Base-by-base conservation (phyloP, 1,140 invertebrate genomes). In the Monochamus saltuarius region DNA sequence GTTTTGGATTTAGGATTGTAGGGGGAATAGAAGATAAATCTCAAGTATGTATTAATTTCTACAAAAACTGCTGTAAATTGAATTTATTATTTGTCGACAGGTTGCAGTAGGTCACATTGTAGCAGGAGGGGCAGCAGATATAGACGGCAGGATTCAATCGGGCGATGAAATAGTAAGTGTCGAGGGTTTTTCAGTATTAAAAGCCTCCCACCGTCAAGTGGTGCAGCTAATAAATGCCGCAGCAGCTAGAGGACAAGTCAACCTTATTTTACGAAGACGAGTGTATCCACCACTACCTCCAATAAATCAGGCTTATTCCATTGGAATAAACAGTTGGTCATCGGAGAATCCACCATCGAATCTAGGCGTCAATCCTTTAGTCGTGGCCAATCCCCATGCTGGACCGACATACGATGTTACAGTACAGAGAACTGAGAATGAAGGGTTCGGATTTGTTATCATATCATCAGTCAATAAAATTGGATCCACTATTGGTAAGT, bases 391-490 rank as follows among this genome's bases (percentile, higher is more conserved):
- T 10, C 79, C 81, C n/a, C 85, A 84, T 74, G 84, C 87, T 19
- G 64, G 65, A 29, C 78, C 79, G 55, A 82, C 84, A 0, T 94
- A 95, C 68, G 92, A 97, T 73, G 90, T 97, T 9, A 88, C 90
- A 8, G 90, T 99, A 0, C 90, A 87, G 38, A 83, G 96, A 52
- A 87, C 88, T 74, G 94, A 98, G 69, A 92, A 89, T 58, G 97
- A 99, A 80, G 97, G 97, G 8, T 99, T 99, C 79, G 97, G 97
- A 14, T 99, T 99, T 79, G 95, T 99, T 16, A 97, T 99, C 52
- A 98, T 99, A 67, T 98, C 96, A 0, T 97, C 95, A 9, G 91
- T 95, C 1, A 95, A 95, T 66, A 93, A 92, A 81, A 87, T 90
- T 58, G 92, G 93, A 35, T 93, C 93, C 1, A 95, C 94, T 34